These are phyloP conservation scores for Pterostichus niger DNA, from an alignment of 2,888 invertebrate genomes.

Conservation along the genomic window DNA sequence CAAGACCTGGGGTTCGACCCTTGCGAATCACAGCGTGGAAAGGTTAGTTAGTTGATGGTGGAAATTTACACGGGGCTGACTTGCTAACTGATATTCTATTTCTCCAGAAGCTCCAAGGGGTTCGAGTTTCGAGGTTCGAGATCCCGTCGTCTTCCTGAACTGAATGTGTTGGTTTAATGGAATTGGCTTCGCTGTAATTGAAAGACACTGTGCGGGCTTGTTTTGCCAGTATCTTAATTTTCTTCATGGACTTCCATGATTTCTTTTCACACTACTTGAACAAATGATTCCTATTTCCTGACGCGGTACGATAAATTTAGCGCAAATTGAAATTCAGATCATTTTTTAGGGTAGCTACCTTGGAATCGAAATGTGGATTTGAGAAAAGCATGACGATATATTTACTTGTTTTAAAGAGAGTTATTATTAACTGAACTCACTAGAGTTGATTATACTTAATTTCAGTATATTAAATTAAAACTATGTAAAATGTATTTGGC, in stretches of 20 bases:
- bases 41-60: slow-evolving; percentile 28
- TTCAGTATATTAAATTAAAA: no score
- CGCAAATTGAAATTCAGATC: slow-evolving; percentile 28
- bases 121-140: no score
- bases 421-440: no score
- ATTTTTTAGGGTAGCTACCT: no score
- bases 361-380: no score
- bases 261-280: slow-evolving; percentile 22
- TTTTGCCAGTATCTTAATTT: slow-evolving; percentile 44
- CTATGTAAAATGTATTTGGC: no score
- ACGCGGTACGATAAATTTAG: slow-evolving; percentile 19
- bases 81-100: slow-evolving; percentile 59
- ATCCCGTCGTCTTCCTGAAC: not conserved
- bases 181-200: slow-evolving; percentile 53
- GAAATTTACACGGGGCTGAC: slow-evolving; percentile 50
- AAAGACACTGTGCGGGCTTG: slow-evolving; percentile 42
- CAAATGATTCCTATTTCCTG: slow-evolving; percentile 43
- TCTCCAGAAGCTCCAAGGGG: not conserved
- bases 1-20: no score
- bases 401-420: not conserved
- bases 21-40: slow-evolving; percentile 7
- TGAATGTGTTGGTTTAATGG: slow-evolving; percentile 55
- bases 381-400: no score
- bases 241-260: slow-evolving; percentile 27
- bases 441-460: no score